Conservation (phyloP, 2,888 invertebrate species). For the Epinotia nisella region DNA sequence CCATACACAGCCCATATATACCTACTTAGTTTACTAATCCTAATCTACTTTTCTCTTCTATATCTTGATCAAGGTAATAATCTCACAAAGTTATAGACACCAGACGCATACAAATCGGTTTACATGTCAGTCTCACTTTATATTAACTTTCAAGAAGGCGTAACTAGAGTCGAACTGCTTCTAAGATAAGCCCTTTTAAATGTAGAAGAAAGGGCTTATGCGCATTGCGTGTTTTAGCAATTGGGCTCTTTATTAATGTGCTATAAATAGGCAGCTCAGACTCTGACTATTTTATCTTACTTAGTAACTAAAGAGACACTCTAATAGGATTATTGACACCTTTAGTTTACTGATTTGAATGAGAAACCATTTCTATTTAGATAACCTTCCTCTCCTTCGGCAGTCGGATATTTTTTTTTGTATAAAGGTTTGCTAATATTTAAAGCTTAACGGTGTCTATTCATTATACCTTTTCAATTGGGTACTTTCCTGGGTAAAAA, state of each 20-base stretch:
- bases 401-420: no score
- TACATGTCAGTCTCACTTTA: background rate
- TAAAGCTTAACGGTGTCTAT: no score
- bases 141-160: background rate
- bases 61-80: background rate
- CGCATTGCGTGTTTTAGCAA: background rate
- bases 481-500: no score
- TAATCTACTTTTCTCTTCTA: constrained; percentile 1
- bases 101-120: background rate
- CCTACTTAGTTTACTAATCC: background rate
- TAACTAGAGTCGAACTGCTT: background rate
- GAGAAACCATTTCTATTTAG: constrained; percentile 1
- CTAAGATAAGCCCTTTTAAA: constrained; percentile 1
- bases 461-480: no score
- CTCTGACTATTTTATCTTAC: constrained; percentile 13
- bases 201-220: constrained; percentile 8
- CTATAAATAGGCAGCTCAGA: constrained; percentile 18
- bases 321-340: constrained; percentile 18
- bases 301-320: constrained; percentile 6
- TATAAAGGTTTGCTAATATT: background rate
- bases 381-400: no score
- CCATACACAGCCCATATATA: no score
- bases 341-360: constrained; percentile 2
- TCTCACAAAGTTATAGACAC: constrained; percentile 14
- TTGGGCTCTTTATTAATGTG: constrained; percentile 4